Conservation (phyloP, 2,797 vertebrate species). For the Capromys pilorides region DNA sequence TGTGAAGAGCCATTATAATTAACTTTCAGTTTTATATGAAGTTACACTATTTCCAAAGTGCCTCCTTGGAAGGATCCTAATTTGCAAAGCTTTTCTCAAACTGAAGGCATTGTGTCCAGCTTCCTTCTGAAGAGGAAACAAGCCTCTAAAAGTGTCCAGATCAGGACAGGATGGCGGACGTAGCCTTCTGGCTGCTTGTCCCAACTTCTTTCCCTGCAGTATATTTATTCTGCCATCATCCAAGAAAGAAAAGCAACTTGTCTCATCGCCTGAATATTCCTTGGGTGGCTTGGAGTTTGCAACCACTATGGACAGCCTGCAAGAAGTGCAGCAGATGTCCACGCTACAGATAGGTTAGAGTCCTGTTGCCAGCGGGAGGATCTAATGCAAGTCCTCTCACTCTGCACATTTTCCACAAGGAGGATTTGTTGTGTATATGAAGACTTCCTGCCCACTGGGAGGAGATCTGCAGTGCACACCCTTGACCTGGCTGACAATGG, state of each 20-base stretch:
- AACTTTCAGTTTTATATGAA: background rate
- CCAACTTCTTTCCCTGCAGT: background rate
- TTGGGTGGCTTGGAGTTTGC: slow-evolving; percentile 29
- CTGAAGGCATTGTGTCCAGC: too few relatives aligned
- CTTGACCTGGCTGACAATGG: background rate
- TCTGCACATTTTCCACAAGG: slow-evolving; percentile 27
- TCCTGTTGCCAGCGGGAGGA: slow-evolving; percentile 13
- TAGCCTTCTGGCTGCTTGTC: background rate
- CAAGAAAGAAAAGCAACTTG: slow-evolving; percentile 33
- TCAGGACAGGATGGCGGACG: background rate
- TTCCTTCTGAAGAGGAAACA: background rate
- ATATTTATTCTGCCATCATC: background rate
- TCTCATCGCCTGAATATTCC: background rate
- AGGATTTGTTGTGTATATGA: background rate
- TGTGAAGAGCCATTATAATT: background rate
- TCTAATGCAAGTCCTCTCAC: background rate
- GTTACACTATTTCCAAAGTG: background rate
- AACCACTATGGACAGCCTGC: background rate
- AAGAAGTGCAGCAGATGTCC: background rate
- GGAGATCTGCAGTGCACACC: slow-evolving; percentile 31
- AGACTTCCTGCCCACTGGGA: slow-evolving; percentile 47
- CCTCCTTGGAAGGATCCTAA: background rate
- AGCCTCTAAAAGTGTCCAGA: background rate
- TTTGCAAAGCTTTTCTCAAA: background rate
- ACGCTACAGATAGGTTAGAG: slow-evolving; percentile 29